These are phyloP conservation scores for Saccostrea cuccullata DNA, from an alignment of 1,140 invertebrate genomes.

Conservation along the genomic window DNA sequence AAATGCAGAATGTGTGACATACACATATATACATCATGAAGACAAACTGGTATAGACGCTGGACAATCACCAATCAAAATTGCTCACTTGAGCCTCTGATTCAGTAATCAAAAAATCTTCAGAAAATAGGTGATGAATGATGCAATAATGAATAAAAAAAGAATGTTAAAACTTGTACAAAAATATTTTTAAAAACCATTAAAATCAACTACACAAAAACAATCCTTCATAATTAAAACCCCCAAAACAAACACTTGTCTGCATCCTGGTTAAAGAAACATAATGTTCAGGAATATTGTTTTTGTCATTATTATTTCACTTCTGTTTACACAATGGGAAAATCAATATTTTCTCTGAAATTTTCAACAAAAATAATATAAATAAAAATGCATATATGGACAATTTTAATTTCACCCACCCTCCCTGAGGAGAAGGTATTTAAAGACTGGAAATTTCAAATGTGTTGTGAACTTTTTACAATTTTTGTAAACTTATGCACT, in stretches of 20 bases:
- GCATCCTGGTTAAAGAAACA: neutral
- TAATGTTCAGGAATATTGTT: neutral
- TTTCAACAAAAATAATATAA: neutral
- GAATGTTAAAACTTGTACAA: conserved; percentile 18
- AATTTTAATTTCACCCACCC: too few species aligned
- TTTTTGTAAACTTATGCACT: neutral
- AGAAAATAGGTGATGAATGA: neutral
- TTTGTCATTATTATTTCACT: neutral
- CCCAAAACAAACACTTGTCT: neutral
- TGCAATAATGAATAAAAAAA: neutral
- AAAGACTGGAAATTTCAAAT: neutral
- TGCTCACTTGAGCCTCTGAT: too few species aligned
- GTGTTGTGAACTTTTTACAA: neutral
- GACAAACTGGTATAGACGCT: too few species aligned
- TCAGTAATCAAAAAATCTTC: too few species aligned
- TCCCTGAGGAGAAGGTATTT: neutral
- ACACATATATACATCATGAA: too few species aligned
- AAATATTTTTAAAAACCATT: conserved; percentile 20
- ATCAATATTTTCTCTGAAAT: neutral
- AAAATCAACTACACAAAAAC: conserved; percentile 23
- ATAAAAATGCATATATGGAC: too few species aligned
- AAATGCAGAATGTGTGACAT: neutral
- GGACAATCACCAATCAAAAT: too few species aligned
- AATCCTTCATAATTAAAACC: neutral
- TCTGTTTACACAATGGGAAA: neutral